Percentiles rank a stretch among this genome's conserved stretches.
These are phyloP conservation scores for Microcaecilia unicolor DNA, from an alignment of 2,797 vertebrate species.

Conservation along the genomic window DNA sequence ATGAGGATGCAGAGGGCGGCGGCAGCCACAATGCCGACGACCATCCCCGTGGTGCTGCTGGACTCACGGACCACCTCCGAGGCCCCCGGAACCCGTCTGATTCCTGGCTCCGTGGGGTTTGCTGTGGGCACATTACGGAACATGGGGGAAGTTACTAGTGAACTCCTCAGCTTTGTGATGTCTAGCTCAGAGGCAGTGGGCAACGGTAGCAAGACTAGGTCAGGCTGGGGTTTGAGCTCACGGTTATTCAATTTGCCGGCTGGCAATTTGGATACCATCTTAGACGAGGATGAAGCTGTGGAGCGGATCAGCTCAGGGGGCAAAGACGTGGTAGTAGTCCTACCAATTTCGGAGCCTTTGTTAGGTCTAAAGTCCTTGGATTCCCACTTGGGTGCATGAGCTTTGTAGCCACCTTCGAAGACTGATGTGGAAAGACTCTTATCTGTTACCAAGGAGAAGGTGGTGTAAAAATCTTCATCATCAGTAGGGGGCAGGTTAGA, in stretches of 20 bases:
- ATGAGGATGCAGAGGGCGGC: slow-evolving; percentile 99
- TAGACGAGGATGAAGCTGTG: slow-evolving; percentile 80
- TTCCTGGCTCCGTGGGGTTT: slow-evolving; percentile 97
- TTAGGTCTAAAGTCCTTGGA: slow-evolving; percentile 98
- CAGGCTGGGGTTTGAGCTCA: slow-evolving; percentile 94
- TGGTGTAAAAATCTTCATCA: slow-evolving; percentile 99
- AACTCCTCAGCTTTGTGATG: slow-evolving; percentile 94
- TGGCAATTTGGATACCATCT: slow-evolving; percentile 90
- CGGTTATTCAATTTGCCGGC: slow-evolving; percentile 94
- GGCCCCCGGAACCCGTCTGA: slow-evolving; percentile 96
- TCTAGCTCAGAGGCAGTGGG: slow-evolving; percentile 98
- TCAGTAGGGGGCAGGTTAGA: slow-evolving; percentile 97
- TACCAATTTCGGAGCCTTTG: slow-evolving; percentile 92
- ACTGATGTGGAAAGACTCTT: slow-evolving; percentile 96
- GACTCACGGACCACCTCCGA: slow-evolving; percentile 98
- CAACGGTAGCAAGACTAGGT: slow-evolving; percentile 95
- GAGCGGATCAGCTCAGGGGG: slow-evolving; percentile 87
- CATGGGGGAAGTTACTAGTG: slow-evolving; percentile 99
- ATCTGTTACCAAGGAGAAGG: slow-evolving; percentile 99
- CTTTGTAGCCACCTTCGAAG: slow-evolving; percentile 99
- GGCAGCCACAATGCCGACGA: slow-evolving; percentile 99
- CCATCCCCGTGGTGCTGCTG: slow-evolving; percentile 99
- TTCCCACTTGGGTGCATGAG: slow-evolving; percentile 95
- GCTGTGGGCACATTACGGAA: slow-evolving; percentile 99
- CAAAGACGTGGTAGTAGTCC: slow-evolving; percentile 86